Conservation (phyloP, 2,797 vertebrate genomes). For the Micropoecilia bifurca region DNA sequence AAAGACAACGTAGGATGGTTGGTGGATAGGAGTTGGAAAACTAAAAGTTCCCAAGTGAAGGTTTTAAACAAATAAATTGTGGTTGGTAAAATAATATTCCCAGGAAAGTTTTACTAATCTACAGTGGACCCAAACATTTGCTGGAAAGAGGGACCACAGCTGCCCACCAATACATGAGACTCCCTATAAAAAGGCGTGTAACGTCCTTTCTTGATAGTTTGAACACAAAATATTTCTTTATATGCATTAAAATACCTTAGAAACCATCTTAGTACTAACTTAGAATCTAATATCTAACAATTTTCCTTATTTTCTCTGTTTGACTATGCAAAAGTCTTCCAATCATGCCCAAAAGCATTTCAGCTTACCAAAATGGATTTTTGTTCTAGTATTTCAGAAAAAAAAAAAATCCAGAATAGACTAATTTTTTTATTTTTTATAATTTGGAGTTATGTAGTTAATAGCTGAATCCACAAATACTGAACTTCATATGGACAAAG, state of each 20-base stretch:
- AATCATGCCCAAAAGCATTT: neutral
- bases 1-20: constrained; percentile 11
- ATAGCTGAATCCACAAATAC: neutral
- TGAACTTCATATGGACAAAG: neutral
- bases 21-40: constrained; percentile 30
- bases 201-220: too few relatives aligned
- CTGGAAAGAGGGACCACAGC: neutral
- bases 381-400: neutral
- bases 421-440: neutral
- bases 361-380: neutral
- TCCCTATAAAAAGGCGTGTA: neutral
- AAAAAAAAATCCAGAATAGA: neutral
- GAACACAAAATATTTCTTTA: too few relatives aligned
- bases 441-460: neutral
- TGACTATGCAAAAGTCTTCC: neutral
- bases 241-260: neutral
- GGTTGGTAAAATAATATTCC: neutral
- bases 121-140: neutral
- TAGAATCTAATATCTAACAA: neutral
- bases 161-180: neutral
- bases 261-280: neutral
- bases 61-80: neutral
- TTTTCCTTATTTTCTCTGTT: neutral
- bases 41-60: constrained; percentile 27
- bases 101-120: neutral